phyloP scores from a whole-genome alignment of 2,797 vertebrate genomes.

The Macropodus opercularis region DNA sequence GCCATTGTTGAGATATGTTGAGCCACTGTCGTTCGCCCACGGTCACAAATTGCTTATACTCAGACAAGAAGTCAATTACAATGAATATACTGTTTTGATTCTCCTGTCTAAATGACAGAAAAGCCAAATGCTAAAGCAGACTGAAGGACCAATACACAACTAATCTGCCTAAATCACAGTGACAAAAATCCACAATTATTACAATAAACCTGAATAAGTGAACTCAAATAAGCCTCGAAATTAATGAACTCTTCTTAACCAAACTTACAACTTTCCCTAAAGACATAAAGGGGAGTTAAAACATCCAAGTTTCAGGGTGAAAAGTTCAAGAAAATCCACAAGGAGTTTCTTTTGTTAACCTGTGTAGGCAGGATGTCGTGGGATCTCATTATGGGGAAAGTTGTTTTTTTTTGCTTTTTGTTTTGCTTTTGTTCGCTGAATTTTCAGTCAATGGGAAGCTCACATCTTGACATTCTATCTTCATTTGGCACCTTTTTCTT shows the following conservation, averaged over 20 bases:
- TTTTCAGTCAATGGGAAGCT: conserved; percentile 24
- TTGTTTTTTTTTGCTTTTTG: conserved; percentile 33
- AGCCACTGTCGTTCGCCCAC: not conserved
- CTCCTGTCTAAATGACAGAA: not conserved
- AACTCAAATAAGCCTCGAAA: not conserved
- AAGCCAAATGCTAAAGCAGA: not conserved
- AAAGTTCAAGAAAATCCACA: conserved; percentile 34
- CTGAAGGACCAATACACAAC: not conserved
- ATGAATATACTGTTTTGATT: conserved; percentile 15
- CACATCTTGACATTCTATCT: conserved; percentile 29
- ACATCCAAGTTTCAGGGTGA: conserved; percentile 26
- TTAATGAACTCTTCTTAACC: conserved; percentile 29
- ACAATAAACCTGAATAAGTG: not conserved
- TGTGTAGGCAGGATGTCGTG: conserved; percentile 25
- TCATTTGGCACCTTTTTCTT: conserved; percentile 45
- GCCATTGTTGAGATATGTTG: conserved; percentile 40
- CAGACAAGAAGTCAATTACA: conserved; percentile 42
- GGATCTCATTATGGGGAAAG: conserved; percentile 67
- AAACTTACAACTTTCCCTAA: not conserved
- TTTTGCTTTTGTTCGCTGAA: conserved; percentile 25
- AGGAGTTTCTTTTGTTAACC: conserved; percentile 40
- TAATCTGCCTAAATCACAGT: not conserved
- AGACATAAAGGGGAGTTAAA: conserved; percentile 20
- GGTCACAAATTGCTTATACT: conserved; percentile 23
- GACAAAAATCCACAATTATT: not conserved